These are phyloP conservation scores for Speoplatyrhinus poulsoni DNA, from an alignment of 2,113 vertebrate genomes.

Conservation along the genomic window DNA sequence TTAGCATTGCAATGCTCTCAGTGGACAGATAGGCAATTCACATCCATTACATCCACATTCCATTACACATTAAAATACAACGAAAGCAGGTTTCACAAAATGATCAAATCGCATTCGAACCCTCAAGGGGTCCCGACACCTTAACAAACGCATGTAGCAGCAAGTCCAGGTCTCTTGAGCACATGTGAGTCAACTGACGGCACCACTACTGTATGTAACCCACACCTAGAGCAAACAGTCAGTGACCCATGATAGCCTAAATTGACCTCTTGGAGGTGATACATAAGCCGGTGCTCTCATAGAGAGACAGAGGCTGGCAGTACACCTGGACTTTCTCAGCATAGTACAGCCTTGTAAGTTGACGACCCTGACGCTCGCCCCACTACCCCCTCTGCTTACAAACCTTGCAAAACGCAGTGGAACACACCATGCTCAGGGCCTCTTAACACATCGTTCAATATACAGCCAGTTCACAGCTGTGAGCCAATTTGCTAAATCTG, in stretches of 20 bases:
- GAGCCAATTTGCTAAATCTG: not conserved
- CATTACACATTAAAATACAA: too few species aligned
- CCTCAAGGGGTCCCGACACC: too few species aligned
- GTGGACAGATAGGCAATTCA: too few species aligned
- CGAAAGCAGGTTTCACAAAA: too few species aligned
- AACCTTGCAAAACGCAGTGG: conserved; percentile 23
- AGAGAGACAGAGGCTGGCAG: conserved; percentile 23
- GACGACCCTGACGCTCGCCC: conserved; percentile 26
- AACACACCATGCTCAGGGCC: conserved; percentile 25
- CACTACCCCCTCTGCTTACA: conserved; percentile 14
- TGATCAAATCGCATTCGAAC: too few species aligned
- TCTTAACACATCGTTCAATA: not conserved
- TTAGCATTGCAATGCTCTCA: too few species aligned
- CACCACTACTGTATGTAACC: conserved; percentile 8
- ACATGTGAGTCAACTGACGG: conserved; percentile 27
- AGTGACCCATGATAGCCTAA: conserved; percentile 19
- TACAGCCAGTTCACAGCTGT: not conserved
- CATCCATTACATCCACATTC: too few species aligned
- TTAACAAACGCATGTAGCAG: too few species aligned
- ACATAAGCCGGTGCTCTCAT: conserved; percentile 25
- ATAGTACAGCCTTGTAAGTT: conserved; percentile 11
- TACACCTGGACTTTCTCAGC: conserved; percentile 43
- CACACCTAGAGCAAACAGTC: conserved; percentile 8
- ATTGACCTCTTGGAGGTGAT: conserved; percentile 22
- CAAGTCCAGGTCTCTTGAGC: conserved; percentile 9